Conservation (phyloP, 2,888 invertebrate species). For the Aspidiotus rigidus region DNA sequence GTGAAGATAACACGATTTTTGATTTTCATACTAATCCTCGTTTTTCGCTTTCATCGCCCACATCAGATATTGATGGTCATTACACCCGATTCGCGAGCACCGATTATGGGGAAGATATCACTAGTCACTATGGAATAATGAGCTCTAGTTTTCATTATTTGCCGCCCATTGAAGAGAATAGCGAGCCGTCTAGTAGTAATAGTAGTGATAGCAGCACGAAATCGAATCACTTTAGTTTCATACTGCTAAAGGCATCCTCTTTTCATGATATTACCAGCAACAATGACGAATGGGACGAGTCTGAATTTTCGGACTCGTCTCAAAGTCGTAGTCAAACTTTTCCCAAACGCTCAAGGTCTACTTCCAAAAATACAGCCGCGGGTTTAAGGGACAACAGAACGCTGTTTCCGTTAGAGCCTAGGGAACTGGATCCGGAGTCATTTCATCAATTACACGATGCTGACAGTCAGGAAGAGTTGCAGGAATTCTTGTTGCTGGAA, state of each 20-base stretch:
- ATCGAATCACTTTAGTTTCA: slow-evolving; percentile 41
- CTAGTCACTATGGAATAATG: slow-evolving; percentile 18
- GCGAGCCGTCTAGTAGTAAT: slow-evolving; percentile 44
- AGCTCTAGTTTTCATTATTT: slow-evolving; percentile 42
- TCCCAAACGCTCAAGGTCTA: slow-evolving; percentile 44
- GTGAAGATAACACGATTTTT: slow-evolving; percentile 16
- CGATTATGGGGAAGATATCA: slow-evolving; percentile 29
- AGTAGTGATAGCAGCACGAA: slow-evolving; percentile 39
- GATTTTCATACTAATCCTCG: slow-evolving; percentile 21
- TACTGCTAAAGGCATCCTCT: slow-evolving; percentile 34
- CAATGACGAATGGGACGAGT: not conserved
- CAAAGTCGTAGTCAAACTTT: slow-evolving; percentile 45
- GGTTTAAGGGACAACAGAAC: slow-evolving; percentile 40
- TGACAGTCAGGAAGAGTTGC: slow-evolving; percentile 54
- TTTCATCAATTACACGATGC: slow-evolving; percentile 53
- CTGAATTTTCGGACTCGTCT: slow-evolving; percentile 2
- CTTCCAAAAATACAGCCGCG: slow-evolving; percentile 1
- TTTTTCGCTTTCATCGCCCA: not conserved
- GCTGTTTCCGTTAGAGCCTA: slow-evolving; percentile 51
- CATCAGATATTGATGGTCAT: slow-evolving; percentile 5
- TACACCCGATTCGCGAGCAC: not conserved
- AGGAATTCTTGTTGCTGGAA: slow-evolving; percentile 53
- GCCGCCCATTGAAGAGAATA: slow-evolving; percentile 53
- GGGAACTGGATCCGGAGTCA: slow-evolving; percentile 51
- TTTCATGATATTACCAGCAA: slow-evolving; percentile 35